Percentiles rank a stretch among this genome's conserved stretches.
These are phyloP conservation scores for Cuniculus paca DNA, from an alignment of 2,797 vertebrate genomes.

Conservation along the genomic window DNA sequence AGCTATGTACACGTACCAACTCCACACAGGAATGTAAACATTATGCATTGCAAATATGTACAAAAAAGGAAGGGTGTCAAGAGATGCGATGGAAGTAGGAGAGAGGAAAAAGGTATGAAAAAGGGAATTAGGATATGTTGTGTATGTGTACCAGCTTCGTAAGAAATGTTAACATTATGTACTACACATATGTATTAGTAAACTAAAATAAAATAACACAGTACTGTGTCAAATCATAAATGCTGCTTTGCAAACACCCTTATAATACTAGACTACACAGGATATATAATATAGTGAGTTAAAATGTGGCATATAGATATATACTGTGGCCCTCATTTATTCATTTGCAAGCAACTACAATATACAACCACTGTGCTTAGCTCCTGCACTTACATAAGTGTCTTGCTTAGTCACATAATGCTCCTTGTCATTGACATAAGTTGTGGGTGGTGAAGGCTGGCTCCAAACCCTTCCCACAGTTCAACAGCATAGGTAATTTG, in stretches of 20 bases:
- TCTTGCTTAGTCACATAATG: background rate
- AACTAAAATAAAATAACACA: background rate
- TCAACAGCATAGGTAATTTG: background rate
- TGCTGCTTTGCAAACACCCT: background rate
- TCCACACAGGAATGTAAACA: background rate
- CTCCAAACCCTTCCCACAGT: background rate
- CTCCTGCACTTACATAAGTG: background rate
- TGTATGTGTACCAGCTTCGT: background rate
- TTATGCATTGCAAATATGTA: background rate
- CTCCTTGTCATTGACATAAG: background rate
- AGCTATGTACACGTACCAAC: background rate
- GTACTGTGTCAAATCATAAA: background rate
- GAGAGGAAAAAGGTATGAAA: background rate
- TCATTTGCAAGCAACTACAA: background rate
- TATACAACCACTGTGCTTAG: background rate
- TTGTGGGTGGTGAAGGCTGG: background rate
- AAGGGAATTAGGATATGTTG: background rate
- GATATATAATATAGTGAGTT: background rate
- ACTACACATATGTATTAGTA: background rate
- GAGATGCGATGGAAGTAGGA: background rate
- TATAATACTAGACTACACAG: background rate
- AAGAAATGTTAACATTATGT: background rate
- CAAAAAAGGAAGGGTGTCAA: background rate
- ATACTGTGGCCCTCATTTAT: background rate
- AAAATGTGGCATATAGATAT: background rate